Percentiles rank a stretch among this genome's conserved stretches.
Conservation (phyloP, 2,888 invertebrate species). For the Cancer borealis region DNA sequence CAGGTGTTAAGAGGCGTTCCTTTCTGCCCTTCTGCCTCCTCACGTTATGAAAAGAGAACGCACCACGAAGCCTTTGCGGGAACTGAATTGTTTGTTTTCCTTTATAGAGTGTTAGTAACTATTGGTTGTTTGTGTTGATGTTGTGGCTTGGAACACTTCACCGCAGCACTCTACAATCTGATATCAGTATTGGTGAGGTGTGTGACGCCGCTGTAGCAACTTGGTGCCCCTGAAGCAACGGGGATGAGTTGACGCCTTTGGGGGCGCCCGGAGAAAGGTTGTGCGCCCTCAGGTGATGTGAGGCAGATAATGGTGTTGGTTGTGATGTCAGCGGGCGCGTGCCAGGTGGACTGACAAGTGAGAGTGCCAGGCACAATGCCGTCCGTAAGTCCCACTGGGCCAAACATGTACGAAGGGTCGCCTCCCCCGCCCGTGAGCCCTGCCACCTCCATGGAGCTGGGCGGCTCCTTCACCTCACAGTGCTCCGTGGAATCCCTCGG, state of each 20-base stretch:
- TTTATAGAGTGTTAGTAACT: neutral
- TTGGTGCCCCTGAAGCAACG: neutral
- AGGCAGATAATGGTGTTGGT: neutral
- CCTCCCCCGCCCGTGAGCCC: constrained; percentile 65
- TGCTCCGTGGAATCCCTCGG: constrained; percentile 69
- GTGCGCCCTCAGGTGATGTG: neutral
- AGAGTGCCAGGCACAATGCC: constrained; percentile 58
- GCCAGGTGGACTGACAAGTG: neutral
- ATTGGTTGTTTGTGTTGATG: neutral
- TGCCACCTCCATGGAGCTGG: constrained; percentile 64
- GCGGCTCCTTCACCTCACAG: constrained; percentile 67
- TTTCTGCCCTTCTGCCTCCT: neutral
- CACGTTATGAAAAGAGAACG: neutral
- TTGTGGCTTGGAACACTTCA: neutral
- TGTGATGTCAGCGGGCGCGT: constrained; percentile 3
- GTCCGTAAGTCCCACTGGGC: constrained; percentile 60
- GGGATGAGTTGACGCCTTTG: neutral
- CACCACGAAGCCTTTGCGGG: neutral
- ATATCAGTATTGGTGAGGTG: neutral
- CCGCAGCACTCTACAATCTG: neutral
- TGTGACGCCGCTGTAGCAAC: neutral
- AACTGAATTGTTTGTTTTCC: neutral
- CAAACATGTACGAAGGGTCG: constrained; percentile 56
- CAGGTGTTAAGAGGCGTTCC: neutral
- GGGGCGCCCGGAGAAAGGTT: constrained; percentile 26